phyloP scores from a whole-genome alignment of 2,113 vertebrate species.

The Bos taurus region ARS-UCD2.0 NC_037336.1:72119501-72120000 shows the following conservation, averaged over 20 bases:
- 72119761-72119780: not conserved
- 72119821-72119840: not conserved
- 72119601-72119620: not conserved
- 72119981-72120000: not conserved
- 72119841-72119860: not conserved
- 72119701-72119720: not conserved
- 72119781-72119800: not conserved
- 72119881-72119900: not conserved
- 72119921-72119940: not conserved
- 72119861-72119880: not conserved
- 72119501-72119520: not conserved
- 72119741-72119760: slow-evolving; percentile 2
- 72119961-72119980: not conserved
- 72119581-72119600: slow-evolving; percentile 1
- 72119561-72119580: slow-evolving; percentile 30
- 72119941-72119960: not conserved
- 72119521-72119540: not conserved
- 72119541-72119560: not conserved
- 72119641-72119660: not conserved
- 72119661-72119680: not conserved
- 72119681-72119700: not conserved
- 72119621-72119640: not conserved
- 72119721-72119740: not conserved
- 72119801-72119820: not conserved
- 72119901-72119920: not conserved